These are phyloP conservation scores for Nothocercus nigrocapillus DNA, from an alignment of 2,113 vertebrate genomes.

Conservation along the genomic window DNA sequence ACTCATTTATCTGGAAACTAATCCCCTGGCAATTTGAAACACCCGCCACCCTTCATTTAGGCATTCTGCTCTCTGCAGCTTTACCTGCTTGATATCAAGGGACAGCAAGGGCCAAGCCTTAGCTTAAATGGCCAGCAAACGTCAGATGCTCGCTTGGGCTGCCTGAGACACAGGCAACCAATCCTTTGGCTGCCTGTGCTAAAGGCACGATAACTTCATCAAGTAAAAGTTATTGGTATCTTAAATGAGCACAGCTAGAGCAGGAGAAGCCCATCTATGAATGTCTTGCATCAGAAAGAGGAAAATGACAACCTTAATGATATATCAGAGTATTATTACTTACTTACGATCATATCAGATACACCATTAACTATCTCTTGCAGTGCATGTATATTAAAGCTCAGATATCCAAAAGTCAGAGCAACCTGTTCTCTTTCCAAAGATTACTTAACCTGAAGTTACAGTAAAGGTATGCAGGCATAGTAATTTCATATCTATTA, in stretches of 20 bases:
- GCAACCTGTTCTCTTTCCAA: background rate
- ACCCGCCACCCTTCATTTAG: background rate
- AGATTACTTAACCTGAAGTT: background rate
- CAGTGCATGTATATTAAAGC: background rate
- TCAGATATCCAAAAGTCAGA: background rate
- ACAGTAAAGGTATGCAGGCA: background rate
- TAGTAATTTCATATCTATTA: background rate
- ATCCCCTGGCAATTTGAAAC: background rate
- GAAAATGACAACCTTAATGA: background rate
- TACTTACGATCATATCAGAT: background rate
- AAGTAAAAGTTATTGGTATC: background rate
- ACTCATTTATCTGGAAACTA: background rate
- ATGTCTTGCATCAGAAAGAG: background rate
- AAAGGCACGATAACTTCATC: background rate
- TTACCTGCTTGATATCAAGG: background rate
- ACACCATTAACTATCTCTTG: background rate
- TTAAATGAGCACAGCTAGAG: background rate
- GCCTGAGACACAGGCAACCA: background rate
- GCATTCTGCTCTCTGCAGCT: background rate
- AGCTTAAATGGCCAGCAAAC: background rate
- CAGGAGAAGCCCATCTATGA: background rate
- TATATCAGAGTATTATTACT: background rate
- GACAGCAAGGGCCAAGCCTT: background rate
- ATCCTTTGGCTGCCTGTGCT: background rate
- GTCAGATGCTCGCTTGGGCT: background rate